Evolutionary conservation across 2,113 vertebrate species (phyloP).

Genomic region (Potamarius usumacintae): DNA sequence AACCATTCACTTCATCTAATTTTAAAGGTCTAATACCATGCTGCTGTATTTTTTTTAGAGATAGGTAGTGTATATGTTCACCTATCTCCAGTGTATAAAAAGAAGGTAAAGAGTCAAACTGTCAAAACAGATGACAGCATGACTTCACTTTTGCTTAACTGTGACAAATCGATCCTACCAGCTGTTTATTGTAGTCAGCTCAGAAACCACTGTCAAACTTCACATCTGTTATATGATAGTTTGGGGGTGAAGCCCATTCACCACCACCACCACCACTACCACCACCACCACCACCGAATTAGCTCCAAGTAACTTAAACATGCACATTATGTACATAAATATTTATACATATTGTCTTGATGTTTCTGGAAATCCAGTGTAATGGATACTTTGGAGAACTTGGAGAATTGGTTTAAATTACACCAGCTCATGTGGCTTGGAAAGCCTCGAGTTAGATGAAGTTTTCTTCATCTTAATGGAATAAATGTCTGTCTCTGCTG

Average conservation of each 20-base stretch:
- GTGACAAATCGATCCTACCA: conserved; percentile 46
- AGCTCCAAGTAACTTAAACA: neutral
- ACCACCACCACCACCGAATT: neutral
- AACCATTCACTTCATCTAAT: conserved; percentile 29
- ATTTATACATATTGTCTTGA: neutral
- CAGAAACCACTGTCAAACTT: conserved; percentile 6
- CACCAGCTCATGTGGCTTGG: neutral
- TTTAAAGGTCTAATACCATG: conserved; percentile 49
- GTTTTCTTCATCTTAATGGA: neutral
- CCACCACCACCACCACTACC: neutral
- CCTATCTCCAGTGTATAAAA: conserved; percentile 32
- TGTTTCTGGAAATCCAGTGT: no score
- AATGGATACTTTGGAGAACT: neutral
- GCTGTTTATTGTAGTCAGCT: conserved; percentile 27
- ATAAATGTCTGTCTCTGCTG: neutral
- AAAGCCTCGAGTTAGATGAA: neutral
- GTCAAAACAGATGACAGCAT: conserved; percentile 35
- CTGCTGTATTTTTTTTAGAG: conserved; percentile 37
- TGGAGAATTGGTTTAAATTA: neutral
- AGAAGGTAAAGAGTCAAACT: conserved; percentile 47
- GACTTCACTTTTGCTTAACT: conserved; percentile 43
- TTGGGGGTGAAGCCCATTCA: neutral
- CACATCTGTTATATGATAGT: neutral
- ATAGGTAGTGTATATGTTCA: conserved; percentile 57
- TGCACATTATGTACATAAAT: neutral